Conservation (phyloP, 2,888 invertebrate genomes). For the Gnatocerus cornutus region DNA sequence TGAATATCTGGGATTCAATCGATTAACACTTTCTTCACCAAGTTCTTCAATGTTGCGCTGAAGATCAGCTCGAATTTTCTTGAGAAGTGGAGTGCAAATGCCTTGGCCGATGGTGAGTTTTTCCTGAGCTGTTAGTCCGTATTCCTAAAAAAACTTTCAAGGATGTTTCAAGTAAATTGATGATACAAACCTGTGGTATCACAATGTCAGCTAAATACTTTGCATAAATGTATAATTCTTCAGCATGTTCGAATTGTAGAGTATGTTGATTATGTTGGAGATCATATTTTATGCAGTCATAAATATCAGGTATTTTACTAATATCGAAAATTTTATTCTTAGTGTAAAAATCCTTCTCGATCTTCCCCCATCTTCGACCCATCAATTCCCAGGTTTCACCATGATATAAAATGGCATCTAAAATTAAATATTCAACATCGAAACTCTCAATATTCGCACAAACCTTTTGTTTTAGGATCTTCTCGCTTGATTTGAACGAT, state of each 20-base stretch:
- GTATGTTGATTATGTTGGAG: conserved; percentile 98
- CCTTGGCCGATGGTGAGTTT: conserved; percentile 98
- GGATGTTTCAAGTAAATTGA: conserved; percentile 4
- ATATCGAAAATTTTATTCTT: conserved; percentile 96
- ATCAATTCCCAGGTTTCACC: conserved; percentile 99
- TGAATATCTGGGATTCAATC: conserved; percentile 97
- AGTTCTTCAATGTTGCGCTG: conserved; percentile 94
- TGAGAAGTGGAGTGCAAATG: conserved; percentile 95
- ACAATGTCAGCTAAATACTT: conserved; percentile 99
- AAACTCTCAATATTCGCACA: neutral
- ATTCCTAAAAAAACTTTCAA: conserved; percentile 79
- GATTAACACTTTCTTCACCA: conserved; percentile 94
- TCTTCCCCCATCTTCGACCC: conserved; percentile 97
- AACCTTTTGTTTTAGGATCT: conserved; percentile 90
- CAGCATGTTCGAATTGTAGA: conserved; percentile 92
- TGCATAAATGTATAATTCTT: conserved; percentile 94
- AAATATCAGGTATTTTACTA: conserved; percentile 99
- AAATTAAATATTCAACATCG: conserved; percentile 45
- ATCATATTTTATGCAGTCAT: conserved; percentile 99
- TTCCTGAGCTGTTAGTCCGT: conserved; percentile 95
- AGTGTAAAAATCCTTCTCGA: conserved; percentile 97
- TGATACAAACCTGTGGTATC: conserved; percentile 88
- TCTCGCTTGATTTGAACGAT: conserved; percentile 90
- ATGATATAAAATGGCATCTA: conserved; percentile 94
- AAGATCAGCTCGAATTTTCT: conserved; percentile 95